phyloP scores from a whole-genome alignment of 1,140 invertebrate species.

The Acyrthosiphon pisum region DNA sequence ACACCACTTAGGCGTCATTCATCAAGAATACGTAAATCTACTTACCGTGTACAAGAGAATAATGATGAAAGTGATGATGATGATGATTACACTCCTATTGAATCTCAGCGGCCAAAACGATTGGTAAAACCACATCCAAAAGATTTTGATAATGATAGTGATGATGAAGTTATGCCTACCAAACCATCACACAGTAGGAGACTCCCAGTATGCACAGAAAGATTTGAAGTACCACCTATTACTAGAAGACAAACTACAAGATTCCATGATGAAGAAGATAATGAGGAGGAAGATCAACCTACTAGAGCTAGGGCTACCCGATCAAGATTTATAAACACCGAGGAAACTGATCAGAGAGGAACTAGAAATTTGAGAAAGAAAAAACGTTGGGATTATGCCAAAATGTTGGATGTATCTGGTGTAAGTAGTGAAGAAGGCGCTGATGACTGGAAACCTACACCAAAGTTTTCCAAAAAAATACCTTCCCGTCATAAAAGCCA shows the following conservation, averaged over 20 bases:
- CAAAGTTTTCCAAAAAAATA: constrained; percentile 17
- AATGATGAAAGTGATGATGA: constrained; percentile 37
- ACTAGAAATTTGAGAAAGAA: constrained; percentile 52
- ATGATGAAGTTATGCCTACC: constrained; percentile 36
- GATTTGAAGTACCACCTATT: constrained; percentile 49
- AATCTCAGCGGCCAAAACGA: background rate
- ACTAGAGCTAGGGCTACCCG: background rate
- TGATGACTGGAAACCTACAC: constrained; percentile 29
- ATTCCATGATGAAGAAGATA: constrained; percentile 27
- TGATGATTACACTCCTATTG: background rate
- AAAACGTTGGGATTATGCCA: constrained; percentile 58
- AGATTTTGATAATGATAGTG: constrained; percentile 41
- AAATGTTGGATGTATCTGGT: constrained; percentile 57
- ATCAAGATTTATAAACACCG: constrained; percentile 42
- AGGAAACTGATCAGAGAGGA: constrained; percentile 44
- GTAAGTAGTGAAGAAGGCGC: constrained; percentile 50
- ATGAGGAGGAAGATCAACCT: constrained; percentile 2
- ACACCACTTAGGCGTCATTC: constrained; percentile 46
- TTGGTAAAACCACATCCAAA: background rate
- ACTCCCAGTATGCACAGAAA: constrained; percentile 18
- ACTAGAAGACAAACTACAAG: constrained; percentile 35
- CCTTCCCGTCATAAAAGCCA: background rate
- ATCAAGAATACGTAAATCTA: constrained; percentile 49
- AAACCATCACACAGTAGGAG: constrained; percentile 42
- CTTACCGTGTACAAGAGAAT: constrained; percentile 32